Evolutionary conservation across 2,888 invertebrate species (phyloP), one percentile per base, ranked within the genome.

Genomic region (Heliconius erato): DNA sequence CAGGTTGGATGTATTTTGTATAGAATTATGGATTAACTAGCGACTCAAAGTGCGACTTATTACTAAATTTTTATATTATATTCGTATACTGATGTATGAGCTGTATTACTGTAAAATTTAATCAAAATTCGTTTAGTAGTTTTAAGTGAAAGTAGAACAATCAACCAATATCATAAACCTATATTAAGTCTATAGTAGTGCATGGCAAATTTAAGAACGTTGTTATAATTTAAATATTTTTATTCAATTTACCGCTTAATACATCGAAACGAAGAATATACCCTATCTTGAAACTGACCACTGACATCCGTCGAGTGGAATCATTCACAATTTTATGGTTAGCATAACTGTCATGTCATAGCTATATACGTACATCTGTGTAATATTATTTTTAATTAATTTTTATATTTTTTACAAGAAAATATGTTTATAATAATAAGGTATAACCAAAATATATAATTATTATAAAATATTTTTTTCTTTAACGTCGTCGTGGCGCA

Each of bases 1-100:
- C 67, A 78, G 44, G 28, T 78, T n/a, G 32, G 23, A 23, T 28
- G 68, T 14, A 69, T 23, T 54, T 79, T 68, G 35, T n/a, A 32
- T 59, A 23, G 32, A 74, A 74, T 6, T 59, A 71, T 69, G 5
- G 3, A 69, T 35, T 54, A 54, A 19, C 16, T 49, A 49, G 16
- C 16, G 19, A 49, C 0, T 19, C 49, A 49, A 49, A 49, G 49
- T 19, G 49, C 49, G 49, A 19, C 0, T 49, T 16, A 49, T 16
- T 49, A 49, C 16, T 49, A 49, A 49, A 49, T 19, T 2, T 16
- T 49, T 49, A 49, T 49, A 49, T 19, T 49, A 11, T 40, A 40
- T 40, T 32, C 3, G 32, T 32, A 32, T 32, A 32, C 1, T 40
- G 40, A 11, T 40, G 11, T 40, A 40, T 11, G 40, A 40, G 40